phyloP scores from a whole-genome alignment of 2,797 vertebrate genomes.

The Oceanodroma leucorhoa region DNA sequence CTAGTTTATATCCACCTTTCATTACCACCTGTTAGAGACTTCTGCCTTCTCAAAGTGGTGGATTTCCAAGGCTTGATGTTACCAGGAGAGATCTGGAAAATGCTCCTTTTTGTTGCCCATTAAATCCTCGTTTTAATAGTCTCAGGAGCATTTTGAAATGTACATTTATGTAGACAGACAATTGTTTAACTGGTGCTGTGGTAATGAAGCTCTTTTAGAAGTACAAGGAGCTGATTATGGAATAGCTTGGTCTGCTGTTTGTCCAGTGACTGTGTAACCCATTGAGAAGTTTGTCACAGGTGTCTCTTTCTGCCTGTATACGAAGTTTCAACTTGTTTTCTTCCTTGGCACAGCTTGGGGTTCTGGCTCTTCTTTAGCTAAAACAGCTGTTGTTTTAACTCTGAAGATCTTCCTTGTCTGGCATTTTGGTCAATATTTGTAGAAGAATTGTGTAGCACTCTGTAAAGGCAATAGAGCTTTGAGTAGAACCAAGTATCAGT shows the following conservation, averaged over 20 bases:
- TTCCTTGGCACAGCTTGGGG: not conserved
- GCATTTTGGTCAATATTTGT: not conserved
- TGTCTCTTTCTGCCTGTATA: accelerated
- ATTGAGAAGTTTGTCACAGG: not conserved
- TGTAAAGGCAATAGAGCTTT: not conserved
- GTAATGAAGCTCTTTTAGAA: not conserved
- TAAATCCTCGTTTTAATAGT: not conserved
- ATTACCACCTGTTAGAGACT: not conserved
- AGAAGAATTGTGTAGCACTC: not conserved
- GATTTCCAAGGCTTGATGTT: not conserved
- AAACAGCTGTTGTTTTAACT: not conserved
- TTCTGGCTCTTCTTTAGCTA: not conserved
- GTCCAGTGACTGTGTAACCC: no score
- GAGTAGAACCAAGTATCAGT: not conserved
- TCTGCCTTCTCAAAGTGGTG: not conserved
- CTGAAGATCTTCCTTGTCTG: not conserved
- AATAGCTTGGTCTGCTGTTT: not conserved
- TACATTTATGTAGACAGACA: not conserved
- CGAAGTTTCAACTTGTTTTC: not conserved
- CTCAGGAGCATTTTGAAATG: not conserved
- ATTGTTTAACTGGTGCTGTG: not conserved
- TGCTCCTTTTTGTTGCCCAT: not conserved
- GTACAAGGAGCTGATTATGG: not conserved
- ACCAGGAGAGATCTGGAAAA: not conserved
- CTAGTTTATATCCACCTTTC: not conserved